Conservation (phyloP, 2,888 invertebrate species). For the Pristionchus entomophagus region DNA sequence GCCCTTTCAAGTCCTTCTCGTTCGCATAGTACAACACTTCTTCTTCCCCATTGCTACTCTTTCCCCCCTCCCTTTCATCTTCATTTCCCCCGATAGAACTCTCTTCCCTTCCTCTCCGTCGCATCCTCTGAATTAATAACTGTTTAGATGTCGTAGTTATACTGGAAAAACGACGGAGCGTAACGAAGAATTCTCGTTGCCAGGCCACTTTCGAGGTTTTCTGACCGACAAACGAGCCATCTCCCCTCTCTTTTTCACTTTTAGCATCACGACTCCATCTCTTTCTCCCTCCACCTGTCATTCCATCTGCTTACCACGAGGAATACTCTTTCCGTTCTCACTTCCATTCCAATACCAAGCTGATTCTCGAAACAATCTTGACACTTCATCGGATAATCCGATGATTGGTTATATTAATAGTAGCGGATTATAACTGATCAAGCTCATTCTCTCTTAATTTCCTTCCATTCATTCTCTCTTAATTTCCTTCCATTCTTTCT, state of each 20-base stretch:
- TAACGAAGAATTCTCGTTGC: not conserved
- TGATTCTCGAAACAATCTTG: not conserved
- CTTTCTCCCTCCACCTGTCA: too few relatives aligned
- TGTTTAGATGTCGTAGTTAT: conserved; percentile 32
- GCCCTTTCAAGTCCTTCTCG: conserved; percentile 1
- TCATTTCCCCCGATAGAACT: not conserved
- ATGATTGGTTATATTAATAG: not conserved
- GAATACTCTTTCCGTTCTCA: too few relatives aligned
- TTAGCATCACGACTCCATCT: too few relatives aligned
- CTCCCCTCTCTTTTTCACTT: not conserved
- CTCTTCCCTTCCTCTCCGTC: too few relatives aligned
- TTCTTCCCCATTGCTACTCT: not conserved
- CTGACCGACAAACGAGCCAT: too few relatives aligned
- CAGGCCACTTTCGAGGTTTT: too few relatives aligned
- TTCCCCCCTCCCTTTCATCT: not conserved
- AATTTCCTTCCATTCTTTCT: not conserved
- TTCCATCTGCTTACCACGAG: too few relatives aligned
- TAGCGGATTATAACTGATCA: not conserved
- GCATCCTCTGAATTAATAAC: conserved; percentile 36
- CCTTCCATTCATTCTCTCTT: not conserved
- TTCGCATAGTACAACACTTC: not conserved
- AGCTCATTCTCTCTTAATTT: not conserved
- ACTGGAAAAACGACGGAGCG: not conserved
- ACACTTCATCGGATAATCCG: not conserved
- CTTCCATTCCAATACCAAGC: not conserved